phyloP scores from a whole-genome alignment of 2,888 invertebrate genomes.

The Apeira syringaria region DNA sequence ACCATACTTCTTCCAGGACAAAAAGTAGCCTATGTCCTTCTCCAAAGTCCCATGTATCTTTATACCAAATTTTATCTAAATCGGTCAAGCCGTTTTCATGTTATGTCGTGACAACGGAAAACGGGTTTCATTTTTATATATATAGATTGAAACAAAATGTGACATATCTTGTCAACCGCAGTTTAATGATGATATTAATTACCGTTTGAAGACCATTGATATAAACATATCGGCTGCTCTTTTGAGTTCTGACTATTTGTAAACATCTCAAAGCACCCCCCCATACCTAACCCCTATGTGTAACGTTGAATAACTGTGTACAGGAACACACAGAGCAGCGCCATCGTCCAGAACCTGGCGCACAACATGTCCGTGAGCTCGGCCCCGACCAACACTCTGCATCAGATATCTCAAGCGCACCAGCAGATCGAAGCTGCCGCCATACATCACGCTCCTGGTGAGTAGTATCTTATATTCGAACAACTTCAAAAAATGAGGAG shows the following conservation, averaged over 20 bases:
- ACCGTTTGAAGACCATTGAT: slow-evolving; percentile 57
- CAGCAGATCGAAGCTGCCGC: slow-evolving; percentile 76
- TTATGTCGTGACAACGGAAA: too few relatives aligned
- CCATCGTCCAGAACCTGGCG: slow-evolving; percentile 70
- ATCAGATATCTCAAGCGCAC: slow-evolving; percentile 84
- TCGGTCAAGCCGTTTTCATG: too few relatives aligned
- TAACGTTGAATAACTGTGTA: not conserved
- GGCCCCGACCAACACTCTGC: slow-evolving; percentile 73
- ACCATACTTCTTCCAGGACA: too few relatives aligned
- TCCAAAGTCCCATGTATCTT: too few relatives aligned
- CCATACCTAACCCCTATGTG: not conserved
- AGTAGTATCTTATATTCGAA: too few relatives aligned
- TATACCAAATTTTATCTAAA: too few relatives aligned
- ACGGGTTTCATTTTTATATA: too few relatives aligned
- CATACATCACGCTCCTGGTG: slow-evolving; percentile 69
- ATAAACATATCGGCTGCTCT: slow-evolving; percentile 59
- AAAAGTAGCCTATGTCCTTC: too few relatives aligned
- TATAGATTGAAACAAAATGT: too few relatives aligned
- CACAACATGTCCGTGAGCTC: slow-evolving; percentile 64
- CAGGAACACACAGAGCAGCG: slow-evolving; percentile 60
- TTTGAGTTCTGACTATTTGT: slow-evolving; percentile 23
- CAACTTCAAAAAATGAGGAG: too few relatives aligned
- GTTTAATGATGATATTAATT: slow-evolving; percentile 56
- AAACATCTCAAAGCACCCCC: not conserved
- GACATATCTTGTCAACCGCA: too few relatives aligned